Percentiles rank a stretch among this genome's conserved stretches.
Conservation (phyloP, 2,113 vertebrate genomes). For the Columbina picui region DNA sequence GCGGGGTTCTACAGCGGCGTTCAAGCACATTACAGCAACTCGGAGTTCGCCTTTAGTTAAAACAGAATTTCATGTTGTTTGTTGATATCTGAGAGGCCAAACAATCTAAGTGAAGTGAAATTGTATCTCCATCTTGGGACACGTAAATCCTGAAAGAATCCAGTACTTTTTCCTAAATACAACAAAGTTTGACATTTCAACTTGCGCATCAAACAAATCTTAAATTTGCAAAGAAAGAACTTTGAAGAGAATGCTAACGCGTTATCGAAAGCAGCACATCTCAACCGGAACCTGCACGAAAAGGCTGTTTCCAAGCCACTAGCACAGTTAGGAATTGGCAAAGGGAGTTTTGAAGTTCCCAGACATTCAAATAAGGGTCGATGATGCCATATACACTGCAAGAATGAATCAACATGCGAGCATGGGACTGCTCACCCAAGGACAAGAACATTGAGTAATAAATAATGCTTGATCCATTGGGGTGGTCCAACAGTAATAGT, state of each 20-base stretch:
- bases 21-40: neutral
- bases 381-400: neutral
- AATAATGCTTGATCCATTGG: neutral
- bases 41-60: neutral
- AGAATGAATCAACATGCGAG: neutral
- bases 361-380: neutral
- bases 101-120: neutral
- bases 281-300: neutral
- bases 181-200: neutral
- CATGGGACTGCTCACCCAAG: neutral
- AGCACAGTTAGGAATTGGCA: neutral
- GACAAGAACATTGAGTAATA: neutral
- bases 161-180: neutral
- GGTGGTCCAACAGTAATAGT: neutral
- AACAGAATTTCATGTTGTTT: neutral
- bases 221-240: neutral
- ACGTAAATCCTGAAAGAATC: neutral
- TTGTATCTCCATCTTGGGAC: accelerated
- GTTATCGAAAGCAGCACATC: accelerated
- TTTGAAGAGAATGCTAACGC: accelerated
- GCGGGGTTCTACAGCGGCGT: neutral
- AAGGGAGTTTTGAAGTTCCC: neutral
- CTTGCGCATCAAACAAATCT: neutral
- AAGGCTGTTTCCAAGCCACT: neutral
- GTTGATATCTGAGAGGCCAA: neutral